A percentile compares a stretch with the other conserved stretches of the same genome.
Evolutionary conservation across 2,113 vertebrate genomes (phyloP).

Genomic region (Acrocephalus kingi): DNA sequence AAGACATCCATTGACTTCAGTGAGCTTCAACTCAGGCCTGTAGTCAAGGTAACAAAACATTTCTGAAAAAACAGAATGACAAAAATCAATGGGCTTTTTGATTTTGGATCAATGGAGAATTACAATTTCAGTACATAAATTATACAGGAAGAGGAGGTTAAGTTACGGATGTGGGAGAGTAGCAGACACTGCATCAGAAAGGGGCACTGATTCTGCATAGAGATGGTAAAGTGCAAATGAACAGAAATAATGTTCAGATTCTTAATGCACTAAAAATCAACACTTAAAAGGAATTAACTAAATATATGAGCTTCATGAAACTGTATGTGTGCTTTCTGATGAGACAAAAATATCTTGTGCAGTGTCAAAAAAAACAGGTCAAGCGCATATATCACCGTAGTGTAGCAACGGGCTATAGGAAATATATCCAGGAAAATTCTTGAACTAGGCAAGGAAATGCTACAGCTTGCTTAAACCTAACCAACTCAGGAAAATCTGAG

Average conservation of each 20-base stretch:
- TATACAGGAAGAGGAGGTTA: background rate
- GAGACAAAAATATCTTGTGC: rapidly evolving
- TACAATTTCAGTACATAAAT: background rate
- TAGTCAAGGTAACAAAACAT: background rate
- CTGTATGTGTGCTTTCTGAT: background rate
- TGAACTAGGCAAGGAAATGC: background rate
- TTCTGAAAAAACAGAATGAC: background rate
- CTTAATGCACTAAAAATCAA: background rate
- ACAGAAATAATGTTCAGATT: background rate
- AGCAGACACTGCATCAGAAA: background rate
- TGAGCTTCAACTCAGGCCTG: background rate
- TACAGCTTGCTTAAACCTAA: background rate
- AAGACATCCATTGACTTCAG: background rate
- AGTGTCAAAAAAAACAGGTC: background rate
- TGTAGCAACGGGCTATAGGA: background rate
- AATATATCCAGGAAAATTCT: background rate
- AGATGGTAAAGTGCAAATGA: background rate
- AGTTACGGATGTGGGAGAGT: background rate
- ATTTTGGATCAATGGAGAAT: constrained; percentile 32
- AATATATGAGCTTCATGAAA: background rate
- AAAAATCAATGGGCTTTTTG: constrained; percentile 32
- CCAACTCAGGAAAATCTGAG: background rate
- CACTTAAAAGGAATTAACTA: background rate
- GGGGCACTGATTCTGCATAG: background rate
- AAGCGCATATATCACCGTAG: background rate